Evolutionary conservation across 2,113 vertebrate genomes (phyloP).

Genomic region (Chionis minor): DNA sequence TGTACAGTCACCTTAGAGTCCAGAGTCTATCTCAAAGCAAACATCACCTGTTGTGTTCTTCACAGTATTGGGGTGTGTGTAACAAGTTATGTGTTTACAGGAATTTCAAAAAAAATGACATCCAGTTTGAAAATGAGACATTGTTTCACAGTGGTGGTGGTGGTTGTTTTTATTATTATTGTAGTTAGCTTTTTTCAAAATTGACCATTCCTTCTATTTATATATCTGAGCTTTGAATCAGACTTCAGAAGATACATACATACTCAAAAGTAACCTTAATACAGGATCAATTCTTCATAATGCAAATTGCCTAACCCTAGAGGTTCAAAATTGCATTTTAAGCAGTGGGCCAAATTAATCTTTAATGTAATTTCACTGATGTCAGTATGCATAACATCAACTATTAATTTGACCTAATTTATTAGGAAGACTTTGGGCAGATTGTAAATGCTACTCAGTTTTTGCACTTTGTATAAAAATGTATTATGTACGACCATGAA

Average conservation of each 20-base stretch:
- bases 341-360: constrained; percentile 43
- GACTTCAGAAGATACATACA: not conserved
- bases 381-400: constrained; percentile 55
- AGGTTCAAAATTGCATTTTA: constrained; percentile 45
- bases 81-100: not conserved
- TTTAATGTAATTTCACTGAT: constrained; percentile 63
- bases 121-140: not conserved
- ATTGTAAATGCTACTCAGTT: constrained; percentile 46
- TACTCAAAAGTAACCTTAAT: not conserved
- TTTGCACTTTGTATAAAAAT: constrained; percentile 18
- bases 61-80: not conserved
- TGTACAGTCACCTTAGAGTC: not conserved
- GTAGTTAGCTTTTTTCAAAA: not conserved
- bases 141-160: not conserved
- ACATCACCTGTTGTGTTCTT: accelerated
- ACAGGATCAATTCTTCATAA: constrained; percentile 4
- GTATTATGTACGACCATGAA: constrained; percentile 10
- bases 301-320: constrained; percentile 30
- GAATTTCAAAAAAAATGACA: not conserved
- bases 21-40: not conserved
- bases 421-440: constrained; percentile 44
- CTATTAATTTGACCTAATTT: constrained; percentile 58
- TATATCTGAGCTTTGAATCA: not conserved
- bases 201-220: not conserved
- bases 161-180: not conserved